These are phyloP conservation scores for Diadegma fenestrale DNA, from an alignment of 2,888 invertebrate genomes.

Conservation along the genomic window DNA sequence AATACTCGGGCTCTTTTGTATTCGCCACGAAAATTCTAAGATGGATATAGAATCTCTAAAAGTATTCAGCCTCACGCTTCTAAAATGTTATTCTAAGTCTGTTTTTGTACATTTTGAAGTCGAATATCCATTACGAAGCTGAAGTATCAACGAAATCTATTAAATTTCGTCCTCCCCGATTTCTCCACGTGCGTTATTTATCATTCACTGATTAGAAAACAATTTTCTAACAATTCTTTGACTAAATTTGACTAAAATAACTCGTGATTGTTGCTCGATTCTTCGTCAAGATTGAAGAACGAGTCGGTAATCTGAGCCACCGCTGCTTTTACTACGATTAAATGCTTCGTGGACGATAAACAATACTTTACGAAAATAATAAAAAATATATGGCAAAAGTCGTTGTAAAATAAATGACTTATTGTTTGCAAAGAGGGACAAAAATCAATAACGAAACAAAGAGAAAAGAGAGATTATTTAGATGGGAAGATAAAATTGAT, in stretches of 20 bases:
- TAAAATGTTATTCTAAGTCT: slow-evolving; percentile 5
- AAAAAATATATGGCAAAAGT: neutral
- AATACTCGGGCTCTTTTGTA: neutral
- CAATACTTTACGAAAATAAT: neutral
- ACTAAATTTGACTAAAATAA: neutral
- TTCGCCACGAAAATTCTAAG: neutral
- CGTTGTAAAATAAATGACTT: neutral
- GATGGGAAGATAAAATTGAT: slow-evolving; percentile 9
- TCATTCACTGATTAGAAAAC: neutral
- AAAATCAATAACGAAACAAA: slow-evolving; percentile 9
- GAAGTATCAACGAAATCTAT: neutral
- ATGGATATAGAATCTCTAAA: neutral
- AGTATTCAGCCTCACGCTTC: slow-evolving; percentile 18
- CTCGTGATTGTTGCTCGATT: neutral
- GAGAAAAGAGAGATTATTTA: slow-evolving; percentile 14
- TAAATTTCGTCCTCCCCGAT: neutral
- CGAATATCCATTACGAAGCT: neutral
- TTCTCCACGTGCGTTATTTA: neutral
- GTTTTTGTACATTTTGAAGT: slow-evolving; percentile 2
- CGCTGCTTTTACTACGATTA: neutral
- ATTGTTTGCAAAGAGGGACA: neutral
- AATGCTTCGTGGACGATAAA: neutral
- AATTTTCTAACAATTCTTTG: neutral
- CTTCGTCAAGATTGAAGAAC: neutral
- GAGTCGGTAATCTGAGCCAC: neutral